These are phyloP conservation scores for Sebastes oblongus DNA, from an alignment of 2,797 vertebrate genomes.

Conservation along the genomic window DNA sequence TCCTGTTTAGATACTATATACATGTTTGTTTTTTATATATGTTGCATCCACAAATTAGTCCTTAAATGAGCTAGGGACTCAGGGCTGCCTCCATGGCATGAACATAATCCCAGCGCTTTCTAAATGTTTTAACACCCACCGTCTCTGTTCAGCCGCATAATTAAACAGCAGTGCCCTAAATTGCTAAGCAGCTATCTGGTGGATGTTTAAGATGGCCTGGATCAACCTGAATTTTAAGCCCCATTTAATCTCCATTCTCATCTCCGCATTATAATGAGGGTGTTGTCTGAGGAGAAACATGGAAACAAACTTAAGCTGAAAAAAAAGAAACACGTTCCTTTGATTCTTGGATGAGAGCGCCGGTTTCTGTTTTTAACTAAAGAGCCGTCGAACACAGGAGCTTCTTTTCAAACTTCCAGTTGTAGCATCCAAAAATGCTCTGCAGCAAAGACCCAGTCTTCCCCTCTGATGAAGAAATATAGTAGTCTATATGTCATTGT, in stretches of 20 bases:
- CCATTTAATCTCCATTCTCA: slow-evolving; percentile 60
- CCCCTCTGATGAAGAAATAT: slow-evolving; percentile 40
- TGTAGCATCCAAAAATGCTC: slow-evolving; percentile 21
- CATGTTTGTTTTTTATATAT: background rate
- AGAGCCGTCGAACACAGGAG: slow-evolving; percentile 19
- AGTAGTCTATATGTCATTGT: slow-evolving; percentile 37
- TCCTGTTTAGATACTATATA: slow-evolving; percentile 1
- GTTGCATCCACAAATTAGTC: slow-evolving; percentile 13
- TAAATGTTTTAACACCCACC: slow-evolving; percentile 69
- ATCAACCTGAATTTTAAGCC: slow-evolving; percentile 56
- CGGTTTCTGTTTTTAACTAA: slow-evolving; percentile 38
- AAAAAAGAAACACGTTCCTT: slow-evolving; percentile 11
- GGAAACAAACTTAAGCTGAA: slow-evolving; percentile 58
- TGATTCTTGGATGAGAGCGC: slow-evolving; percentile 25
- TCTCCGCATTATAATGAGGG: slow-evolving; percentile 42
- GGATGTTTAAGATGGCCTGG: slow-evolving; percentile 57
- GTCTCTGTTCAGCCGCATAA: slow-evolving; percentile 64
- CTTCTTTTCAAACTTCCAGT: slow-evolving; percentile 21
- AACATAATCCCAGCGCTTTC: slow-evolving; percentile 57
- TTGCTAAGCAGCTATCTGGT: slow-evolving; percentile 59
- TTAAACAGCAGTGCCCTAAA: slow-evolving; percentile 69
- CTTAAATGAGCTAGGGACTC: slow-evolving; percentile 30
- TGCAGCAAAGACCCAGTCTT: slow-evolving; percentile 21
- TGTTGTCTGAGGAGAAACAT: slow-evolving; percentile 51
- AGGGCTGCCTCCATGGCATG: slow-evolving; percentile 34